A percentile compares a stretch with the other conserved stretches of the same genome.
Evolutionary conservation across 2,113 vertebrate species (phyloP).

Genomic region (Enhydra lutris): DNA sequence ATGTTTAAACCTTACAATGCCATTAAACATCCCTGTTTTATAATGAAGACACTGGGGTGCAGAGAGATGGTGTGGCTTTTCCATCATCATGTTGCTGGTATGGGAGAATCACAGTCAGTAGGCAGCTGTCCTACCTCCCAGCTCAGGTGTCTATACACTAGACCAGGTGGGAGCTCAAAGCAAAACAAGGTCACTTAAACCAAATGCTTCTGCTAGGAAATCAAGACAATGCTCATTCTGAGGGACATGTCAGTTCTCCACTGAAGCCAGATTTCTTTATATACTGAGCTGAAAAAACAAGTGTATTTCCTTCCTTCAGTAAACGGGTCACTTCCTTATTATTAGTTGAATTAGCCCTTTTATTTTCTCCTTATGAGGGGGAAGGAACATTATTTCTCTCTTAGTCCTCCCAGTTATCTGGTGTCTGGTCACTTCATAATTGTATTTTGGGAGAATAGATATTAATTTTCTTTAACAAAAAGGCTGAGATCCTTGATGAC

Average conservation of each 20-base stretch:
- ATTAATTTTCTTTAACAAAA: conserved; percentile 73
- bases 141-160: background rate
- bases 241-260: background rate
- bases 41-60: background rate
- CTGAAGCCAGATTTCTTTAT: background rate
- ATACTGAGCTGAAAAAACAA: background rate
- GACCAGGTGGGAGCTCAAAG: background rate
- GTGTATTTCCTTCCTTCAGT: background rate
- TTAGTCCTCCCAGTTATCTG: background rate
- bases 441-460: conserved; percentile 49
- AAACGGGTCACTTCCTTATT: background rate
- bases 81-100: rapidly evolving
- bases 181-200: background rate
- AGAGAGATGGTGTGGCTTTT: background rate
- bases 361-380: conserved; percentile 18
- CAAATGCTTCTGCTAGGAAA: background rate
- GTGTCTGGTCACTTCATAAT: conserved; percentile 53
- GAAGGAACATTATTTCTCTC: background rate
- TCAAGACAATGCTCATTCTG: background rate
- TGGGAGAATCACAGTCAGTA: background rate
- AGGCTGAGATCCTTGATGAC: conserved; percentile 56
- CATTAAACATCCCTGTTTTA: background rate
- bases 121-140: background rate
- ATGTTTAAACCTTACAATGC: background rate
- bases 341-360: background rate